A percentile compares a stretch with the other conserved stretches of the same genome.
Evolutionary conservation across 2,113 vertebrate species (phyloP).

Genomic region (Fregata magnificens): DNA sequence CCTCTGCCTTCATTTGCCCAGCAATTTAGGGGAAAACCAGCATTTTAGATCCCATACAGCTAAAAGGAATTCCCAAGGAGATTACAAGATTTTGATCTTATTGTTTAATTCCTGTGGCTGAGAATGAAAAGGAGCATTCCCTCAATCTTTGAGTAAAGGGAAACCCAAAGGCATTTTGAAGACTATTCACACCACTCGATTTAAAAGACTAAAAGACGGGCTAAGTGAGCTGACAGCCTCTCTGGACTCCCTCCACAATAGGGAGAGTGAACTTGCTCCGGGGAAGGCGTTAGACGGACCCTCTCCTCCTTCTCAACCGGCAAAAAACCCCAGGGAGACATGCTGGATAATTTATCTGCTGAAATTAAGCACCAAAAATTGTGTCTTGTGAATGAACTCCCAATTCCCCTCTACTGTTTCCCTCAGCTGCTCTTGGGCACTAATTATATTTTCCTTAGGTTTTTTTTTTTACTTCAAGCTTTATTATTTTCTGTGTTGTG

Average conservation of each 20-base stretch:
- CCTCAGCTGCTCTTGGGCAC: background rate
- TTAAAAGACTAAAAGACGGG: background rate
- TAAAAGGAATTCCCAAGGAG: slow-evolving; percentile 52
- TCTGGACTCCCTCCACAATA: background rate
- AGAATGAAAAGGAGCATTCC: slow-evolving; percentile 43
- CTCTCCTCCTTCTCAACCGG: background rate
- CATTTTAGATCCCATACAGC: slow-evolving; percentile 11
- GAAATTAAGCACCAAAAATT: background rate
- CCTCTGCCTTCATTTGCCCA: background rate
- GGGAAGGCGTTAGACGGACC: background rate
- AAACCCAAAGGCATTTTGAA: slow-evolving; percentile 53
- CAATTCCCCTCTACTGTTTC: background rate
- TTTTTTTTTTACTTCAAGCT: background rate
- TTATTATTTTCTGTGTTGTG: background rate
- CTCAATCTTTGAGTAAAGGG: slow-evolving; percentile 21
- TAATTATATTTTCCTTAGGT: background rate
- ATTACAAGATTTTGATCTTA: slow-evolving; percentile 55
- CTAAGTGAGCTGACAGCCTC: background rate
- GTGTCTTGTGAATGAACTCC: background rate
- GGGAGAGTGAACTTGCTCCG: background rate
- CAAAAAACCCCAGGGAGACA: background rate
- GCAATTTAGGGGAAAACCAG: background rate
- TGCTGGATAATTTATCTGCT: fast-evolving
- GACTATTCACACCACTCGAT: slow-evolving; percentile 23
- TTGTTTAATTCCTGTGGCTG: slow-evolving; percentile 48